Evolutionary conservation across 2,888 invertebrate genomes (phyloP).

Genomic region (Leptopilina myrica): DNA sequence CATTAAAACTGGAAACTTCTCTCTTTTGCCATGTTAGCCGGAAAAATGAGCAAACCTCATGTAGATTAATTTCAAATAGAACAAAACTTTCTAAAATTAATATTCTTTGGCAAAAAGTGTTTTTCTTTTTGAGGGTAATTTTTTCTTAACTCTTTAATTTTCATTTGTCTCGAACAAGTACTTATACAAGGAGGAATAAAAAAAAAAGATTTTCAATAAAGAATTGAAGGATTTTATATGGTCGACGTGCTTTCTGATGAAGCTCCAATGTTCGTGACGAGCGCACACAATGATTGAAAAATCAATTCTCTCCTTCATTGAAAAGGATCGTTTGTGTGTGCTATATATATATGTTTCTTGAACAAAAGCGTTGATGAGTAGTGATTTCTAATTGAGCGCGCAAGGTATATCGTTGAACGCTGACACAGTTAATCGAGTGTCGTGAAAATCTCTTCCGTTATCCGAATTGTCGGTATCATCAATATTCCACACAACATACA

Average conservation of each 20-base stretch:
- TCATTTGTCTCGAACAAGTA: too few species aligned
- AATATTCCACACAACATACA: slow-evolving; percentile 24
- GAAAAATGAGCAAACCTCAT: background rate
- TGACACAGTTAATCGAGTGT: slow-evolving; percentile 33
- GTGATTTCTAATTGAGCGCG: slow-evolving; percentile 26
- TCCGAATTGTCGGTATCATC: slow-evolving; percentile 21
- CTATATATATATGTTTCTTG: background rate
- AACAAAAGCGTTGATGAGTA: slow-evolving; percentile 28
- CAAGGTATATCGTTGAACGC: slow-evolving; percentile 33
- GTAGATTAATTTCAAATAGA: background rate
- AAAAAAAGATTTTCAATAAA: background rate
- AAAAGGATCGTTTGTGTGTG: background rate
- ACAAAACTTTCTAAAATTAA: background rate
- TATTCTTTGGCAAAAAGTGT: too few species aligned
- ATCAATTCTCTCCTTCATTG: background rate
- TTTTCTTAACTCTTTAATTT: too few species aligned
- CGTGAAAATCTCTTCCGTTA: slow-evolving; percentile 29
- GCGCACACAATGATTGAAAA: slow-evolving; percentile 6
- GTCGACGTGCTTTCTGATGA: background rate
- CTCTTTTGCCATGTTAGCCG: background rate
- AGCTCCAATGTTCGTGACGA: slow-evolving; percentile 6
- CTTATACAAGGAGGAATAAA: too few species aligned
- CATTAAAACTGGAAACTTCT: slow-evolving; percentile 42
- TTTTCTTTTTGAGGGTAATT: too few species aligned
- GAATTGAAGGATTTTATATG: background rate